Conservation (phyloP, 2,888 invertebrate genomes). For the Perithous albicinctus region DNA sequence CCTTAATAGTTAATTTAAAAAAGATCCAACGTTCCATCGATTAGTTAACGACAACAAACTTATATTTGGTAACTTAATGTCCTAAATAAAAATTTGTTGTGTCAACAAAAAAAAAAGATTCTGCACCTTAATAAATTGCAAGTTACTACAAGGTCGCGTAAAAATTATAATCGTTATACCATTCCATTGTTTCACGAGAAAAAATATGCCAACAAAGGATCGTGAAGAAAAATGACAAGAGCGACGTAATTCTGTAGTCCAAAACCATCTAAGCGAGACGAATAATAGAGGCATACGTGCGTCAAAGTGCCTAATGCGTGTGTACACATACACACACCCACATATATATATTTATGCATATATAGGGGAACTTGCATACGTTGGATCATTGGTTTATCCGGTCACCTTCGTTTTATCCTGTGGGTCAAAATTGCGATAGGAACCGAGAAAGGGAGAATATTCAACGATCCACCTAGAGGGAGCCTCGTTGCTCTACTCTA, state of each 20-base stretch:
- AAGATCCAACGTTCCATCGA: no score
- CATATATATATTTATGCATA: neutral
- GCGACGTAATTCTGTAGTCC: neutral
- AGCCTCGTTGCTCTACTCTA: slow-evolving; percentile 19
- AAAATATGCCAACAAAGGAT: neutral
- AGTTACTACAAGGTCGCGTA: neutral
- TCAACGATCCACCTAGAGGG: slow-evolving; percentile 32
- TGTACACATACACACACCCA: neutral
- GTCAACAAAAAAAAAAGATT: no score
- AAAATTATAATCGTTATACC: neutral
- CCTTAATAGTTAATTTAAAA: no score
- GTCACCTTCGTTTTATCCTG: slow-evolving; percentile 61
- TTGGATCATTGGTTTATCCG: slow-evolving; percentile 64
- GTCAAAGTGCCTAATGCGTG: slow-evolving; percentile 44
- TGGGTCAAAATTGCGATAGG: slow-evolving; percentile 2
- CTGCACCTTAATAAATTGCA: neutral
- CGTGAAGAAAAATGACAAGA: slow-evolving; percentile 6
- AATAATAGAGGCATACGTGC: slow-evolving; percentile 21
- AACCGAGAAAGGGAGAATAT: slow-evolving; percentile 14
- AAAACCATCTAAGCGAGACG: neutral
- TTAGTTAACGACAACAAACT: no score
- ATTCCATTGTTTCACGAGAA: neutral
- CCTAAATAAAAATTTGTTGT: neutral
- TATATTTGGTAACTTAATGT: no score
- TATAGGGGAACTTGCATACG: slow-evolving; percentile 28